Percentiles rank a stretch among this genome's conserved stretches.
These are phyloP conservation scores for Meriones psammophilus DNA, from an alignment of 2,797 vertebrate genomes.

Conservation along the genomic window DNA sequence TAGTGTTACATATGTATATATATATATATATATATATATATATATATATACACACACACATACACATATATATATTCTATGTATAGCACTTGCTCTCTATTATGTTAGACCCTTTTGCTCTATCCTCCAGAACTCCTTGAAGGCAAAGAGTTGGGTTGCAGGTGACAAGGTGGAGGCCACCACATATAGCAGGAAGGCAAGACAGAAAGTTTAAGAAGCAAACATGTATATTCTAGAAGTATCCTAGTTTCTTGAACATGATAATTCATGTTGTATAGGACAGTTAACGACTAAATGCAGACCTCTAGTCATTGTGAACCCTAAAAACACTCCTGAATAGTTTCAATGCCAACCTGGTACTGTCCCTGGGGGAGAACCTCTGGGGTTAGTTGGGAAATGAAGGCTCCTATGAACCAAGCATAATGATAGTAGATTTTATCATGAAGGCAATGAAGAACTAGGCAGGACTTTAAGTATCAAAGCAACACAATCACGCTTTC, in stretches of 20 bases:
- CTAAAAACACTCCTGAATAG: background rate
- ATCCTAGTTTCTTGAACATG: too few species aligned
- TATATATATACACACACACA: too few species aligned
- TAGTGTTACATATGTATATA: too few species aligned
- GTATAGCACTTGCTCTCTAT: background rate
- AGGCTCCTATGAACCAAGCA: background rate
- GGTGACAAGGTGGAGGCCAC: background rate
- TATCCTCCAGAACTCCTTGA: background rate
- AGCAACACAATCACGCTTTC: background rate
- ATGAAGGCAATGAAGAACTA: slow-evolving; percentile 1
- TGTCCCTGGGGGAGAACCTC: background rate
- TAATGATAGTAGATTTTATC: slow-evolving; percentile 36
- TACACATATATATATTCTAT: background rate
- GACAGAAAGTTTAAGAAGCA: background rate
- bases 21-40: too few species aligned
- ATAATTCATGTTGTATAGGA: background rate
- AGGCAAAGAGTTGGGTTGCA: background rate
- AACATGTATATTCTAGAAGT: background rate
- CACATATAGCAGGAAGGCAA: background rate
- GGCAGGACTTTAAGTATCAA: background rate
- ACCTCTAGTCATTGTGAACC: background rate
- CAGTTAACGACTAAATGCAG: background rate
- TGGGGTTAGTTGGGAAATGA: background rate
- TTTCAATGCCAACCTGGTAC: background rate
- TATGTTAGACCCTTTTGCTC: background rate